Base-by-base conservation (phyloP, 2,797 vertebrate genomes). In the Periophthalmus magnuspinnatus region DNA sequence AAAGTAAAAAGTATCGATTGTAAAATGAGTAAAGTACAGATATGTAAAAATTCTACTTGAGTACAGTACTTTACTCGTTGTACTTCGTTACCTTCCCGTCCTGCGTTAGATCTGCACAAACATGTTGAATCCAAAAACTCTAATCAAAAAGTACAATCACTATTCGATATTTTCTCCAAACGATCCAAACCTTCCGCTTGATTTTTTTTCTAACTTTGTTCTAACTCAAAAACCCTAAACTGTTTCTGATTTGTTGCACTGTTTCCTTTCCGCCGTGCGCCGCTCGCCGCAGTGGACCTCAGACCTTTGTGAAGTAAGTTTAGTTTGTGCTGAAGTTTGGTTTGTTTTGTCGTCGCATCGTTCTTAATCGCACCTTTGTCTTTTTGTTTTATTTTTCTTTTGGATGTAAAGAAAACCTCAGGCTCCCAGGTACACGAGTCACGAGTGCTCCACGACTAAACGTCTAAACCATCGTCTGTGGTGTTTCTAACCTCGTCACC, bases 391-490 rank as follows among this genome's bases (percentile, higher is more conserved):
- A 13, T 70, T 74, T 70, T 65, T 17, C 74, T 50, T 70, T 21
- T 50, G 50, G 28, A 1, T 86, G 88, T 66, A 55, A 86, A 93
- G 96, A 93, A 96, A 95, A 94, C 93, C 81, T 22, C 93, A 84
- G 58, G 93, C 94, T 57, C 94, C 94, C 94, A 96, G 96, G 96
- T 98, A 98, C 94, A n/a, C n/a, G n/a, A n/a, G n/a, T n/a, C n/a
- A 81, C 47, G 69, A 63, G 3, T 71, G 67, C 24, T 69, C 9
- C 24, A 28, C 11, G 34, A 62, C 19, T 38, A 21, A 72, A 34
- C 0, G 36, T 10, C 21, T 69, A 79, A 74, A 80, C 64, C 60
- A 60, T 69, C 34, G 14, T 3, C 14, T 69, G 60, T 76, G 57
- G 70, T 33, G 17, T 55, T 55, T 5, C 21, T 59, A 59, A 59